Percentiles rank a stretch among this genome's conserved stretches.
phyloP scores from a whole-genome alignment of 1,140 invertebrate genomes.

The Dysdera silvatica region DNA sequence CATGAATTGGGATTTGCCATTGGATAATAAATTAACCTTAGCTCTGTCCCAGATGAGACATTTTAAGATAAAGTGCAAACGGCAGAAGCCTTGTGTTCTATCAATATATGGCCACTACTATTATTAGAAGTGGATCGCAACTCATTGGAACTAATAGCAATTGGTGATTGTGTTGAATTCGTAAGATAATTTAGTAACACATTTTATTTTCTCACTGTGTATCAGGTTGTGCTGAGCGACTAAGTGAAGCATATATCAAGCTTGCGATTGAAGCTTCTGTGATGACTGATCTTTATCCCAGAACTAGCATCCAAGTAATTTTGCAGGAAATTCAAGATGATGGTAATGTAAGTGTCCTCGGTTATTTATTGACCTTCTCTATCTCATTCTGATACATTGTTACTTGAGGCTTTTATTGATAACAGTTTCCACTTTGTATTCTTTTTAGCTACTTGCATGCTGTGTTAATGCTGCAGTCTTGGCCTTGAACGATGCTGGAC shows the following conservation, averaged over 20 bases:
- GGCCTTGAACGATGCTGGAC: slow-evolving; percentile 67
- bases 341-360: slow-evolving; percentile 57
- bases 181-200: no score
- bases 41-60: no score
- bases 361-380: slow-evolving; percentile 27
- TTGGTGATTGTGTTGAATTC: no score
- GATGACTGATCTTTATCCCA: slow-evolving; percentile 60
- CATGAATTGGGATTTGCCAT: no score
- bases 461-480: slow-evolving; percentile 72
- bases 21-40: no score
- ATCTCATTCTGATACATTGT: background rate
- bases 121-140: no score
- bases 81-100: no score
- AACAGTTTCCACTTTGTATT: background rate
- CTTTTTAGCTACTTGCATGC: slow-evolving; percentile 61
- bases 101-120: no score
- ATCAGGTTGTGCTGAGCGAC: slow-evolving; percentile 58
- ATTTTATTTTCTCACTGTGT: slow-evolving; percentile 22
- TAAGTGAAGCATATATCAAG: slow-evolving; percentile 63
- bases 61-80: no score
- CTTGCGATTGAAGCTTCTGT: slow-evolving; percentile 67
- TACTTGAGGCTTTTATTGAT: slow-evolving; percentile 2
- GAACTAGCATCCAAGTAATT: slow-evolving; percentile 64
- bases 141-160: no score
- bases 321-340: slow-evolving; percentile 78